Conservation (phyloP, 1,140 invertebrate genomes). For the Drosophila repletoides region DNA sequence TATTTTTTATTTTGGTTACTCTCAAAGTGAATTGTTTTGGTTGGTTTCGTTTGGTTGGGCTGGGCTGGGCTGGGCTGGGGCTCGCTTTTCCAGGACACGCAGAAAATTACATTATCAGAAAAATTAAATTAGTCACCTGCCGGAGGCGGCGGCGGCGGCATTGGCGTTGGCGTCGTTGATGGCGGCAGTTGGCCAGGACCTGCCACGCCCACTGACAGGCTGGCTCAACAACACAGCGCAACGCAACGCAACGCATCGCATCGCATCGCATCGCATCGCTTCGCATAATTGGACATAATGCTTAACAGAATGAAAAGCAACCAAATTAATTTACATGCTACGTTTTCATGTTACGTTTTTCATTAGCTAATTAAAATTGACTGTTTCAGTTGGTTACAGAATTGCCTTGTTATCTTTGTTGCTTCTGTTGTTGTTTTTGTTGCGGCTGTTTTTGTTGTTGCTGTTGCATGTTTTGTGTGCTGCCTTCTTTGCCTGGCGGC, state of each 20-base stretch:
- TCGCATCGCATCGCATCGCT: constrained; percentile 16
- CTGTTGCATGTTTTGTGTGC: constrained; percentile 2
- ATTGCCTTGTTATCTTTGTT: constrained; percentile 36
- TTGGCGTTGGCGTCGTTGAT: not conserved
- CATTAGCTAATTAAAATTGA: constrained; percentile 54
- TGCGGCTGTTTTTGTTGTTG: constrained; percentile 3
- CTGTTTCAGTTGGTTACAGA: constrained; percentile 37
- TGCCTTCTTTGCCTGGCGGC: constrained; percentile 2
- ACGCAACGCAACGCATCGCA: too few species aligned
- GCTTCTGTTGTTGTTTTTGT: not conserved
- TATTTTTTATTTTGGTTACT: constrained; percentile 30
- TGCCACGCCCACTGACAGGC: constrained; percentile 30
- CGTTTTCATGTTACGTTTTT: constrained; percentile 34
- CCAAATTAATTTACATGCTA: constrained; percentile 36
- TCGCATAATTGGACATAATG: constrained; percentile 25
- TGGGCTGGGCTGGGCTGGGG: not conserved
- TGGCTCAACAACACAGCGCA: too few species aligned
- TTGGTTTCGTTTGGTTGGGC: not conserved
- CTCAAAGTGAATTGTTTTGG: constrained; percentile 28
- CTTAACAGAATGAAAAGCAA: not conserved
- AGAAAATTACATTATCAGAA: constrained; percentile 57
- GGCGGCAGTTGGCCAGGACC: too few species aligned
- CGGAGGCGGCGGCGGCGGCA: constrained; percentile 6
- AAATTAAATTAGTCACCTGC: constrained; percentile 47
- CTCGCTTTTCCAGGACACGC: not conserved